These are phyloP conservation scores for Scaptomyza caliginosa DNA, from an alignment of 2,888 invertebrate species.

Conservation along the genomic window DNA sequence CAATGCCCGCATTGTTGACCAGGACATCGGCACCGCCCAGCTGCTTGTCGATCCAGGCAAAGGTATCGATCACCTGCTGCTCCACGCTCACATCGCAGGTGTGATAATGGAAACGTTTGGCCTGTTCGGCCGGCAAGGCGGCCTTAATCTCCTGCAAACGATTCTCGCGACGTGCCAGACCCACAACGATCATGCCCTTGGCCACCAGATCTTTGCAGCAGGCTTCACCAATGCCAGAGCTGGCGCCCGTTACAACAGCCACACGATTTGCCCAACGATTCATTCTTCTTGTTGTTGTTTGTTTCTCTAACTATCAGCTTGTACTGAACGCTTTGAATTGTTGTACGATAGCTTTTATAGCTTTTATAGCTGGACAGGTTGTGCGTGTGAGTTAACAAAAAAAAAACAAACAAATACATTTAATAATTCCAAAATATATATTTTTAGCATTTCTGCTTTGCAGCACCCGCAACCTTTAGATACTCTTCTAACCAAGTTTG, in stretches of 20 bases:
- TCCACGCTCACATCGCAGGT: conserved; percentile 86
- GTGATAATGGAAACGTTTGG: conserved; percentile 81
- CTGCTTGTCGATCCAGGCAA: conserved; percentile 84
- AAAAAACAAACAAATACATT: background rate
- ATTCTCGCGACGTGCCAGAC: conserved; percentile 85
- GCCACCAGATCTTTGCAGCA: conserved; percentile 83
- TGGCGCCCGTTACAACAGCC: conserved; percentile 87
- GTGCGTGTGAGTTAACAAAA: background rate
- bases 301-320: background rate
- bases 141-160: conserved; percentile 79
- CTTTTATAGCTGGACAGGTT: conserved; percentile 28
- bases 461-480: too few species aligned
- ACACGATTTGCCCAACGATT: conserved; percentile 86
- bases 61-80: conserved; percentile 85
- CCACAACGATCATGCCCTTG: conserved; percentile 85
- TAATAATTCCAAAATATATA: too few species aligned
- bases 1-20: conserved; percentile 86
- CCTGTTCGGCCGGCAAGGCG: conserved; percentile 52
- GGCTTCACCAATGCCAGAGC: conserved; percentile 86
- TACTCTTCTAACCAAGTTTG: too few species aligned
- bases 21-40: conserved; percentile 86
- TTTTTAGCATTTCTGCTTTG: too few species aligned
- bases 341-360: background rate
- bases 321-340: background rate
- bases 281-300: conserved; percentile 74